Conservation (phyloP, 2,888 invertebrate genomes). For the Chymomyza caudatula region DNA sequence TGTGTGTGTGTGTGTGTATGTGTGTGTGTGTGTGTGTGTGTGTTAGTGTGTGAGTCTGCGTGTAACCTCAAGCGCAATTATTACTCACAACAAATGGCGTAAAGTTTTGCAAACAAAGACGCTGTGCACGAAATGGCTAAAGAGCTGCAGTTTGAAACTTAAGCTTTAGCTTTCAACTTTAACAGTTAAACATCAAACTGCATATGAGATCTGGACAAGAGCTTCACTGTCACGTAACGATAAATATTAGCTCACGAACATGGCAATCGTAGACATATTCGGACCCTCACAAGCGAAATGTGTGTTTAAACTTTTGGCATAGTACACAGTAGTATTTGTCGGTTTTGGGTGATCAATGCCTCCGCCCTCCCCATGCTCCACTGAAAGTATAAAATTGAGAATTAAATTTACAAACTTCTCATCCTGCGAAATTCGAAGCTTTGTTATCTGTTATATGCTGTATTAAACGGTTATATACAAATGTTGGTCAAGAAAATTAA, state of each 20-base stretch:
- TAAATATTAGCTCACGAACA: not conserved
- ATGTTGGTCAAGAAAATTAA: no score
- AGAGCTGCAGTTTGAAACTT: slow-evolving; percentile 23
- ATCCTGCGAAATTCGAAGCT: no score
- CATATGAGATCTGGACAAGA: not conserved
- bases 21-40: slow-evolving; percentile 2
- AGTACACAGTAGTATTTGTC: no score
- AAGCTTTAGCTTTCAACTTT: not conserved
- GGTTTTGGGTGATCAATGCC: no score
- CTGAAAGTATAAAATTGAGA: no score
- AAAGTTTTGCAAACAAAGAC: slow-evolving; percentile 25
- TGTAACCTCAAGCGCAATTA: slow-evolving; percentile 52
- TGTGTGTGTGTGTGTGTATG: not conserved
- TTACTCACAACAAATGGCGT: slow-evolving; percentile 53
- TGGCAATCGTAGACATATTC: not conserved
- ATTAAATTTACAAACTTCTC: no score
- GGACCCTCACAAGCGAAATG: not conserved
- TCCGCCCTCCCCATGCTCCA: no score
- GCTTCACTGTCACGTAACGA: not conserved
- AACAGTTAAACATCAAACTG: not conserved
- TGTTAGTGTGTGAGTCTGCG: slow-evolving; percentile 4
- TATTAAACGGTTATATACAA: no score
- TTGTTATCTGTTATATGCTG: no score
- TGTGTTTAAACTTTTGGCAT: no score
- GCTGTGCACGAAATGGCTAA: not conserved